Evolutionary conservation across 2,797 vertebrate genomes (phyloP).

Genomic region (Gallinago stenura): DNA sequence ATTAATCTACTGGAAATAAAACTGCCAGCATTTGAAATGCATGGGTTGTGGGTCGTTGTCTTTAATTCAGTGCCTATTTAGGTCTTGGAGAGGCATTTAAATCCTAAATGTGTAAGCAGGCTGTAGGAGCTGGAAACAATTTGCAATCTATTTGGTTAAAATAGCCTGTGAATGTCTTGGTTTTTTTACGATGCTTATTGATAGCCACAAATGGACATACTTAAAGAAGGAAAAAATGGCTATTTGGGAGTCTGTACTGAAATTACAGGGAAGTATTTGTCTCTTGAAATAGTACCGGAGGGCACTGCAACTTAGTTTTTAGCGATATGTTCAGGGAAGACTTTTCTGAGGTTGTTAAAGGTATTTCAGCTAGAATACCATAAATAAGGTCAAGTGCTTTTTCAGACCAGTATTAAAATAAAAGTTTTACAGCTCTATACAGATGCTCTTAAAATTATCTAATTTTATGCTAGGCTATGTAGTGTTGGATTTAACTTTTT

Average conservation of each 20-base stretch:
- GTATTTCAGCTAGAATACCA: background rate
- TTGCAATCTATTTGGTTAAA: background rate
- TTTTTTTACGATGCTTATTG: background rate
- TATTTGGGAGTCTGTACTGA: background rate
- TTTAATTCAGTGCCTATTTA: background rate
- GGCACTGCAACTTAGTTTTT: background rate
- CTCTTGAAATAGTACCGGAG: background rate
- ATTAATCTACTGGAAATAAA: background rate
- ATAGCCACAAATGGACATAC: background rate
- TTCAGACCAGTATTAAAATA: background rate
- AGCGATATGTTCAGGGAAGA: accelerated
- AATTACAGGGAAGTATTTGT: background rate
- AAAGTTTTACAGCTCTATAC: background rate
- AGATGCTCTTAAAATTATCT: background rate
- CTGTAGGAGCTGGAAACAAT: background rate
- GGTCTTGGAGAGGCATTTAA: background rate
- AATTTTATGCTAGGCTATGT: background rate
- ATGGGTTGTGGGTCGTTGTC: background rate
- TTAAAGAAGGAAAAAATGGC: background rate
- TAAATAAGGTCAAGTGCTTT: background rate
- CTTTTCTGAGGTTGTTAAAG: background rate
- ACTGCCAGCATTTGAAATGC: background rate
- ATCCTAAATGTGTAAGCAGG: background rate
- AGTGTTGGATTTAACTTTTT: background rate
- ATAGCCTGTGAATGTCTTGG: background rate